Conservation (phyloP, 2,797 vertebrate species). For the Bryconaethiops microstoma region DNA sequence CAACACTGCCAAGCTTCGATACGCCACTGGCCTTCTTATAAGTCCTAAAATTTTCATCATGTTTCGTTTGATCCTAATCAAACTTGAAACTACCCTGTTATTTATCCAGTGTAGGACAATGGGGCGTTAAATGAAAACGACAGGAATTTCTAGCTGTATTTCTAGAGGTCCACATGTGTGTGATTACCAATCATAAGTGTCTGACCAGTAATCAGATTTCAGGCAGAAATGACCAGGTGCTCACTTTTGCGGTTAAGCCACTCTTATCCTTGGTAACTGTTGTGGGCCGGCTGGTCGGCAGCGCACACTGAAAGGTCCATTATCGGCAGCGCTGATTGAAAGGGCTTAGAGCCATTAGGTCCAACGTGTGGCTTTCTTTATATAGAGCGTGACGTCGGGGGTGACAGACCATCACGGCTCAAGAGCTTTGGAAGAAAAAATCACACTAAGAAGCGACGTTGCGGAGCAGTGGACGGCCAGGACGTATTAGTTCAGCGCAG, state of each 20-base stretch:
- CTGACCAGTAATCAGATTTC: constrained; percentile 5
- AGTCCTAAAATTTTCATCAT: not conserved
- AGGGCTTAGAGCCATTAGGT: constrained; percentile 30
- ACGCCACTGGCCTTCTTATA: not conserved
- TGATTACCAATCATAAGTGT: constrained; percentile 20
- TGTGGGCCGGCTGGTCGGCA: not conserved
- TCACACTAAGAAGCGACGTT: constrained; percentile 6
- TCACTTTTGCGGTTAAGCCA: constrained; percentile 17
- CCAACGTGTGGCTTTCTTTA: constrained; percentile 5
- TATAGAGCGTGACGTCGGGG: constrained; percentile 5
- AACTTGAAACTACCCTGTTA: constrained; percentile 1
- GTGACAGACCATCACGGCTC: constrained; percentile 26
- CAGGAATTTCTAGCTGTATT: not conserved
- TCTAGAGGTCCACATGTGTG: not conserved
- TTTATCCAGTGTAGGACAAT: not conserved
- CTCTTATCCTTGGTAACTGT: constrained; percentile 20
- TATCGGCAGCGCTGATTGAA: constrained; percentile 31
- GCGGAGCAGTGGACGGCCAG: not conserved
- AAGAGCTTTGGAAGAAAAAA: constrained; percentile 6
- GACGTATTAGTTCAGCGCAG: not conserved
- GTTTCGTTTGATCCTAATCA: constrained; percentile 7
- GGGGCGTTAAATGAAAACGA: not conserved
- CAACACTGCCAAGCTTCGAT: not conserved
- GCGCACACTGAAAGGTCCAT: constrained; percentile 32
- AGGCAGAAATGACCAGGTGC: constrained; percentile 24